Percentiles rank a stretch among this genome's conserved stretches.
Evolutionary conservation across 2,888 invertebrate genomes (phyloP).

Genomic region (Mythimna pallens): DNA sequence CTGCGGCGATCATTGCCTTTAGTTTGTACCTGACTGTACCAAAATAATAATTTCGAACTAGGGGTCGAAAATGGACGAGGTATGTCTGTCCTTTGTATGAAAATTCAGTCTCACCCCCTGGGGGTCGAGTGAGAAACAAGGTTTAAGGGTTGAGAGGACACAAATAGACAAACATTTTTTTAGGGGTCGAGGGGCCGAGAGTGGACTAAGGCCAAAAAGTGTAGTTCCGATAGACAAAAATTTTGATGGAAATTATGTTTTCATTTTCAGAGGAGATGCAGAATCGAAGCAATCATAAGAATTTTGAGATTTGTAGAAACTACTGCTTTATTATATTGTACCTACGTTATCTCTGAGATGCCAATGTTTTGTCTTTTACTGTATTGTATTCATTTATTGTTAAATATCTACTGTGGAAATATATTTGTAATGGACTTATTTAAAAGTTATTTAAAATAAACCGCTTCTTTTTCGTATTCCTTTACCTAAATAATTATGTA

Average conservation of each 20-base stretch:
- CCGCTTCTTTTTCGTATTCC: background rate
- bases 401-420: conserved; percentile 16
- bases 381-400: conserved; percentile 28
- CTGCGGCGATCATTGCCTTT: no score
- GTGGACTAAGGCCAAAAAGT: no score
- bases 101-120: no score
- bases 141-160: no score
- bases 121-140: no score
- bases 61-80: no score
- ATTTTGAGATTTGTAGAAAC: background rate
- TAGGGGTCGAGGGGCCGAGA: no score
- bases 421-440: conserved; percentile 23
- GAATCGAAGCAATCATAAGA: conserved; percentile 65
- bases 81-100: no score
- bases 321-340: background rate
- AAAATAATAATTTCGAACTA: no score
- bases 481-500: background rate
- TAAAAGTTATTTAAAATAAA: conserved; percentile 30
- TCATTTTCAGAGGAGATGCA: conserved; percentile 72
- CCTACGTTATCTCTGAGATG: conserved; percentile 28
- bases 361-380: conserved; percentile 45
- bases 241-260: background rate
- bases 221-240: no score
- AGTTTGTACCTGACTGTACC: no score
- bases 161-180: no score